Evolutionary conservation across 53 echinoderm and acorn worm genomes (phyloP), one percentile per base, ranked within the genome.

Genomic region (Stichopus horrens): DNA sequence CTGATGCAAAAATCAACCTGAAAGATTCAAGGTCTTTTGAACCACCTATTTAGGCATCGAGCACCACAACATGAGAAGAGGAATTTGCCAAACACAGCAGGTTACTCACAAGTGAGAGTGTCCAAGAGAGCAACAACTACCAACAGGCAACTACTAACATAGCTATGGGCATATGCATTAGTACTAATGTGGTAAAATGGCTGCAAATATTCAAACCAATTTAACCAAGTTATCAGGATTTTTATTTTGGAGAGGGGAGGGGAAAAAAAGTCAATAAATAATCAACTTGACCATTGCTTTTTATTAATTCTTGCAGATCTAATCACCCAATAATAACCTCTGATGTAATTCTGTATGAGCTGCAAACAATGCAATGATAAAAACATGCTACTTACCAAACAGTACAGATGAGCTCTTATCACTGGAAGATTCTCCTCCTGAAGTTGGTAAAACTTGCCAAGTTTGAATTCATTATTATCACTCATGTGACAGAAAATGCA

Each of bases 321-420:
- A 71, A 4, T 7, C 6, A 14, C 37, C 37, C 5, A 4, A 18
- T n/a, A 16, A 71, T 0, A 7, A 7, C 4, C 19, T 71, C 1
- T n/a, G 4, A 71, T 71, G 7, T 2, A 18, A 13, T n/a, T 71
- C 4, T 18, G 18, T 68, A 19, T 63, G 16, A 63, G 10, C 63
- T 63, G 16, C 10, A 19, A 14, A n/a, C 18, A 68, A 16, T 68
- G 71, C 16, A 68, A 5, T 60, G 14, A 9, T 60, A 0, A 11
- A 60, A 19, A 6, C 4, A 20, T 21, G 55, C 52, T 58, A 14
- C 92, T 91, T 90, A 96, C 96, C 96, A 96, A 71, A 82, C 96
- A 96, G 77, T 96, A 96, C 23, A 94, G 91, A 68, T 96, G 96
- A 54, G 94, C 94, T 58, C 81, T 87, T 52, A 94, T 90, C 21